These are phyloP conservation scores for Phasia obesa DNA, from an alignment of 2,888 invertebrate species.

Conservation along the genomic window DNA sequence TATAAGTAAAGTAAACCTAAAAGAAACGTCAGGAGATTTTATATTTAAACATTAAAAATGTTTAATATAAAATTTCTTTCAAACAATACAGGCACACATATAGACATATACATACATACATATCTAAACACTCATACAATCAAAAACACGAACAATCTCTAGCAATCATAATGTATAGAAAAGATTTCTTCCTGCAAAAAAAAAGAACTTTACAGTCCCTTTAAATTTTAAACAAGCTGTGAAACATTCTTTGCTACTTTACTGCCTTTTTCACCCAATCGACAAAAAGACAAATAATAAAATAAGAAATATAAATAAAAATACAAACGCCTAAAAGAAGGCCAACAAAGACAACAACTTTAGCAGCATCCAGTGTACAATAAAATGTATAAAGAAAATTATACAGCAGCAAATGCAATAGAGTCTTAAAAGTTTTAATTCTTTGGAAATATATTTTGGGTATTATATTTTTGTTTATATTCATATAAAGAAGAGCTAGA, in stretches of 20 bases:
- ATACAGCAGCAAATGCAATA: not conserved
- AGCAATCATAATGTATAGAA: conserved; percentile 9
- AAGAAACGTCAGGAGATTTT: conserved; percentile 37
- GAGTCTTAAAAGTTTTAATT: conserved; percentile 16
- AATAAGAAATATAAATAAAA: too few species aligned
- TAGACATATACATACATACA: not conserved
- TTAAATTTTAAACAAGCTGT: conserved; percentile 62
- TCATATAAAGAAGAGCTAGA: too few species aligned
- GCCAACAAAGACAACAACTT: too few species aligned
- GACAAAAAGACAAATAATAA: conserved; percentile 12
- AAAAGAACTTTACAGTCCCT: conserved; percentile 38
- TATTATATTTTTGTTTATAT: too few species aligned
- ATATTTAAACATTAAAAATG: conserved; percentile 27
- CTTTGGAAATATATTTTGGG: not conserved
- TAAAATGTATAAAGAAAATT: conserved; percentile 18
- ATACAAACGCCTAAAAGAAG: too few species aligned
- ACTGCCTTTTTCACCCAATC: conserved; percentile 45
- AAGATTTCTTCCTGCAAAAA: conserved; percentile 13
- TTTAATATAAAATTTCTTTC: conserved; percentile 5
- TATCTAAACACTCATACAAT: not conserved
- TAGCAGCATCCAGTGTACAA: conserved; percentile 24
- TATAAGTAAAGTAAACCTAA: conserved; percentile 47
- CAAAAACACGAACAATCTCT: not conserved
- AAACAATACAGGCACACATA: not conserved
- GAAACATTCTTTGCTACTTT: conserved; percentile 56